Base-by-base conservation (phyloP, 2,113 vertebrate species). In the Cygnus buccinator region DNA sequence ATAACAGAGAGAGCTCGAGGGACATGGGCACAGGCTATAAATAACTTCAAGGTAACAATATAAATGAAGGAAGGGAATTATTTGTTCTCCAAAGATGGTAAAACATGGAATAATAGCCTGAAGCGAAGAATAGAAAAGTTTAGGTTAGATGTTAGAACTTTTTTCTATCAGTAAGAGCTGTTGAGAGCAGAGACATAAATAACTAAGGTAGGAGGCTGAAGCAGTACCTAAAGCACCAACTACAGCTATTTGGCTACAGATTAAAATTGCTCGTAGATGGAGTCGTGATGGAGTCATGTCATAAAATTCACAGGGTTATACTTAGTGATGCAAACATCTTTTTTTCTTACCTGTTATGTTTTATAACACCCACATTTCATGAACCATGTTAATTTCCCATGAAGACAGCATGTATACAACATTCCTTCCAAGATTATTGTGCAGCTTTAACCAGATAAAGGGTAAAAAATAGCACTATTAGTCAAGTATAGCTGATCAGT, bases 21-120 rank as follows among this genome's bases (percentile, higher is more conserved):
- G 92, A 95, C 77, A 84, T 84, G 82, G 73, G 73, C 95, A 94
- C 63, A 83, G 82, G 54, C 87, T 97, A 97, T 97, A 97, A 97
- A 97, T 97, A 97, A 92, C 96, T 95, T 95, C 92, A 97, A 97
- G 96, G 97, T 96, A 97, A 89, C 80, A 91, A 58, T 94, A 95
- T 97, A 97, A 97, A 97, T 96, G 95, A 97, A 97, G 67, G 86
- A 90, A 97, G 95, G 92, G 96, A 97, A 94, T 97, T 97, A 93
- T 96, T 97, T 95, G 75, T 95, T 96, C 96, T 95, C 91, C 79
- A 78, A 96, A 87, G 80, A 87, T 94, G 87, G 78, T 87, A 73
- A 87, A 93, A 83, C 75, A 43, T 89, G 71, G 68, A 95, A 72
- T 93, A 90, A 93, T 92, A 91, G 85, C 90, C 86, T 86, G 76